Percentiles rank a stretch among this genome's conserved stretches.
Evolutionary conservation across 2,113 vertebrate species (phyloP).

Genomic region (Acanthochromis polyacanthus): DNA sequence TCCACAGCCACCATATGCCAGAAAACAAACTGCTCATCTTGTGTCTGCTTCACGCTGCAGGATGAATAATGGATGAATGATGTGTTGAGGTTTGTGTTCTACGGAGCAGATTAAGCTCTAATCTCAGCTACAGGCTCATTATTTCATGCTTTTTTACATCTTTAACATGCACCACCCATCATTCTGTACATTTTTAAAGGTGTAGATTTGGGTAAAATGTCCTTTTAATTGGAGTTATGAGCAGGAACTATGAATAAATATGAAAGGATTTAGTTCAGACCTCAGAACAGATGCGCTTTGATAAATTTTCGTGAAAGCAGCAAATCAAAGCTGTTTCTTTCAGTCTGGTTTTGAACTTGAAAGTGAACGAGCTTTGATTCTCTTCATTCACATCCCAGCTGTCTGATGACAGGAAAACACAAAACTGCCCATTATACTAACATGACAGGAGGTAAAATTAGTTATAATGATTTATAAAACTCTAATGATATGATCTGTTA

Average conservation of each 20-base stretch:
- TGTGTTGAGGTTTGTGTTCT: slow-evolving; percentile 49
- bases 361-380: neutral
- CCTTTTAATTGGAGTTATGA: too few species aligned
- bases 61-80: too few species aligned
- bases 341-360: neutral
- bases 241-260: too few species aligned
- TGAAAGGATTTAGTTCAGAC: too few species aligned
- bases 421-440: neutral
- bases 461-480: neutral
- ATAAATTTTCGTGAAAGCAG: neutral
- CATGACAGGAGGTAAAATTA: neutral
- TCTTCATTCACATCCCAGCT: neutral
- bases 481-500: neutral
- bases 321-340: neutral
- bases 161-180: slow-evolving; percentile 13
- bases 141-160: slow-evolving; percentile 13
- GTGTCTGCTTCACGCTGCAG: slow-evolving; percentile 30
- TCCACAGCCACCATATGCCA: neutral
- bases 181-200: too few species aligned
- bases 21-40: neutral
- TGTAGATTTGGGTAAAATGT: too few species aligned
- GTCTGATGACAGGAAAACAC: neutral
- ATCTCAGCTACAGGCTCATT: slow-evolving; percentile 45
- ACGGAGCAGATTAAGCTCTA: slow-evolving; percentile 52
- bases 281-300: too few species aligned